Base-by-base conservation (phyloP, 2,888 invertebrate genomes). In the Epinotia demarniana region DNA sequence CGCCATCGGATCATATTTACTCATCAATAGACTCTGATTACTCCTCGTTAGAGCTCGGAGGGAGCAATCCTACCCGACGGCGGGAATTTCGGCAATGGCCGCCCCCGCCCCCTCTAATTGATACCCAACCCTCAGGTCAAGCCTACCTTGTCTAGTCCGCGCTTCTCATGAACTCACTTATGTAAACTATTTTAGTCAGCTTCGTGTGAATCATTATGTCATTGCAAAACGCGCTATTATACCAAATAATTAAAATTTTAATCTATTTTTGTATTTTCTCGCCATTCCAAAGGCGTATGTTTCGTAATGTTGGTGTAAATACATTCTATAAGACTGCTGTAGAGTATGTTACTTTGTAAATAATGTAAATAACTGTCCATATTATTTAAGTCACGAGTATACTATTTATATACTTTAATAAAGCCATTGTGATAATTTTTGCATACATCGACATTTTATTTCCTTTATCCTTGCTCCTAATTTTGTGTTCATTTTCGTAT, bases 11-110 rank as follows among this genome's bases (percentile, higher is more conserved):
- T 92, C 98, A 98, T 90, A 98, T 98, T 85, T 98, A 98, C 89
- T 97, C 97, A 75, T 97, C 97, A 87, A 98, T 98, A 89, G 98
- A 98, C 92, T 97, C 97, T 73, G 98, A 98, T 90, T 97, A 97
- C 86, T 97, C 97, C 80, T 97, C 97, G 66, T 95, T 97, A 88
- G 97, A 97, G 81, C 94, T 96, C 85, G 97, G 91, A 79, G 91
- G 87, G 70, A 90, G 89, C 84, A 91, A 92, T 84, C 90, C 89
- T 27, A 93, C 90, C 80, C 86, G 93, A 79, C 87, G 93, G 78
- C 87, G 92, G 77, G 93, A 94, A 64, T 90, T 92, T 71, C 87
- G 93, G 80, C 92, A 93, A 74, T 94, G 94, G 94, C 92, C 92
- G 0, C 92, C 93, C 8, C 93, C 93, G 12, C 93, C 93, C 12